phyloP scores from a whole-genome alignment of 1,140 invertebrate species.

The Micrasema longulum region DNA sequence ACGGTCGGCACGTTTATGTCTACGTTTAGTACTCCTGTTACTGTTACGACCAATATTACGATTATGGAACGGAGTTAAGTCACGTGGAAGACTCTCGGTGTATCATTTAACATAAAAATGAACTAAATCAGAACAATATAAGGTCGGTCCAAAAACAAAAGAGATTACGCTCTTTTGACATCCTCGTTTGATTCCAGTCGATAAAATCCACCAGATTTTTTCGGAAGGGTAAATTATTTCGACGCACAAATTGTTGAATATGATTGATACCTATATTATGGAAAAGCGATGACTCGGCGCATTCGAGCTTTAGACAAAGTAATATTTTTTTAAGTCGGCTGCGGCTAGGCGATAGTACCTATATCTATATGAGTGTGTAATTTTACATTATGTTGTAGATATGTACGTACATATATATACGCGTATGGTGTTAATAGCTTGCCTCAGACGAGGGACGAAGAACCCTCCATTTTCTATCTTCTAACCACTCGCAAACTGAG shows the following conservation, averaged over 20 bases:
- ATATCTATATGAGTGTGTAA: too few relatives aligned
- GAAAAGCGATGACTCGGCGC: conserved; percentile 36
- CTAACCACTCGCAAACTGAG: conserved; percentile 17
- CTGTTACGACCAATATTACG: too few relatives aligned
- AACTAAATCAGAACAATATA: background rate
- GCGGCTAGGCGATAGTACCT: background rate
- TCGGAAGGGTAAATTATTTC: conserved; percentile 32
- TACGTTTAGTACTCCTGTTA: too few relatives aligned
- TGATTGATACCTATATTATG: conserved; percentile 40
- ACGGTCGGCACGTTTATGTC: too few relatives aligned
- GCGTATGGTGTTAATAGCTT: conserved; percentile 23
- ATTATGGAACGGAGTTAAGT: background rate
- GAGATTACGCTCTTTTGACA: conserved; percentile 7
- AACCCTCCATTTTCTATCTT: conserved; percentile 5
- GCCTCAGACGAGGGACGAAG: background rate
- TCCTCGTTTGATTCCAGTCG: conserved; percentile 23
- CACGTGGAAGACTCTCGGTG: background rate
- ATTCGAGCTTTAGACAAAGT: conserved; percentile 25
- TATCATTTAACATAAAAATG: background rate
- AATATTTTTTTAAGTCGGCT: conserved; percentile 26
- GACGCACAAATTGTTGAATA: conserved; percentile 32
- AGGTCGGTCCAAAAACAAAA: conserved; percentile 15
- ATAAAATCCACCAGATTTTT: conserved; percentile 20
- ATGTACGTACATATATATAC: background rate
- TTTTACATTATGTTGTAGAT: background rate